Percentiles rank a stretch among this genome's conserved stretches.
Evolutionary conservation across 1,140 invertebrate genomes (phyloP).

Genomic region (Bursaphelenchus mucronatus): DNA sequence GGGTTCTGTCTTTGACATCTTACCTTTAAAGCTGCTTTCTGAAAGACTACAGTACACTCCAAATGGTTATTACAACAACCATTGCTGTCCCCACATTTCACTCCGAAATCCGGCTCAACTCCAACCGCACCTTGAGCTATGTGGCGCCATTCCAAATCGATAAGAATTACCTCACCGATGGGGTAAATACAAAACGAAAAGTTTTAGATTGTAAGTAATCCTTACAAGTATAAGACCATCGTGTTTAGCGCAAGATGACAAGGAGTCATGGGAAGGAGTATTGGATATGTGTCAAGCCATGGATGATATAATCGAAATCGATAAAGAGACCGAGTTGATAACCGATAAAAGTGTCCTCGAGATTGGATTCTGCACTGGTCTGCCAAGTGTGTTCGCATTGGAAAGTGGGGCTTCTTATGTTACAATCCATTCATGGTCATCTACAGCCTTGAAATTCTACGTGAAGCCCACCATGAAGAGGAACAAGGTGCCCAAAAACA

Average conservation of each 20-base stretch:
- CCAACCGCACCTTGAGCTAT: conserved; percentile 42
- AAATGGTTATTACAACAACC: too few relatives aligned
- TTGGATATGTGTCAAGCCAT: conserved; percentile 52
- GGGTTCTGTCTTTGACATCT: too few relatives aligned
- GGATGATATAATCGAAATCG: conserved; percentile 48
- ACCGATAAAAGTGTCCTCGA: conserved; percentile 50
- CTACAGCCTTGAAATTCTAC: conserved; percentile 40
- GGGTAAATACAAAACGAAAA: conserved; percentile 28
- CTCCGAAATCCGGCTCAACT: conserved; percentile 47
- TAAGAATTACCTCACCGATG: conserved; percentile 13
- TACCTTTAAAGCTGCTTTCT: too few relatives aligned
- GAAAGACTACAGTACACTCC: too few relatives aligned
- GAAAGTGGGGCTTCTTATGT: conserved; percentile 47
- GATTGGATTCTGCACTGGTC: conserved; percentile 54
- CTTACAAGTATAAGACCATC: conserved; percentile 18
- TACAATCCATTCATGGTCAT: conserved; percentile 39
- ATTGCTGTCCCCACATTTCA: conserved; percentile 14
- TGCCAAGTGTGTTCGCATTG: conserved; percentile 52
- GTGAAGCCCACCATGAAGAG: conserved; percentile 49
- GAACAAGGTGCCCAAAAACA: conserved; percentile 49
- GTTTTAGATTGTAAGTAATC: conserved; percentile 23
- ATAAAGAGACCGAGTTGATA: conserved; percentile 52
- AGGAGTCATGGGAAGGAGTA: conserved; percentile 54
- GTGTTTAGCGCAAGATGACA: conserved; percentile 21
- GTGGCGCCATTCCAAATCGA: conserved; percentile 41